A percentile compares a stretch with the other conserved stretches of the same genome.
phyloP scores from a whole-genome alignment of 2,113 vertebrate species.

The Triplophysa rosa region DNA sequence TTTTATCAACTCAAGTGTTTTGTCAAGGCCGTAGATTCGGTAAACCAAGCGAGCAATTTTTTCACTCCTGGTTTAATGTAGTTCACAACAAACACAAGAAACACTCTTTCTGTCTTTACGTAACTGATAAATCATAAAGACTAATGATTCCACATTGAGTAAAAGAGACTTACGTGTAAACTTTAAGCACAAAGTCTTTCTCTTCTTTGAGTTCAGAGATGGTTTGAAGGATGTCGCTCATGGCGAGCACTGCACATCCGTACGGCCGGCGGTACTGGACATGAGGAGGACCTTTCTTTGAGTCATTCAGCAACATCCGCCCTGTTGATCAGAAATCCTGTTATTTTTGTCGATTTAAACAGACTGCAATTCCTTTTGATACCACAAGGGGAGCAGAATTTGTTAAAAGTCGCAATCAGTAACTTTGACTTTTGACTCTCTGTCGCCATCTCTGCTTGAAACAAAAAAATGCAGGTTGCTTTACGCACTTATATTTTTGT shows the following conservation, averaged over 20 bases:
- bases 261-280: conserved; percentile 92
- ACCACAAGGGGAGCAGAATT: too few relatives aligned
- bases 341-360: too few relatives aligned
- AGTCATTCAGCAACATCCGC: conserved; percentile 94
- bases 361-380: too few relatives aligned
- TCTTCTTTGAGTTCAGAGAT: conserved; percentile 93
- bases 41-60: neutral
- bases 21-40: neutral
- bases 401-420: too few relatives aligned
- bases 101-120: neutral
- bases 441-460: too few relatives aligned
- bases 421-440: too few relatives aligned
- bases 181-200: conserved; percentile 97
- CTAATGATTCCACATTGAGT: neutral
- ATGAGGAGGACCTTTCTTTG: conserved; percentile 91
- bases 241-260: conserved; percentile 90
- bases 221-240: conserved; percentile 91
- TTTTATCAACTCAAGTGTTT: conserved; percentile 8
- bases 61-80: neutral
- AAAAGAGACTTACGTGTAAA: conserved; percentile 88
- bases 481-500: too few relatives aligned
- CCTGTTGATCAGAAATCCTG: conserved; percentile 67
- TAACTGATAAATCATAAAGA: neutral
- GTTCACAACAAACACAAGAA: neutral
- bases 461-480: too few relatives aligned